These are phyloP conservation scores for Poeciliopsis infans DNA, from an alignment of 2,797 vertebrate species.

Conservation along the genomic window DNA sequence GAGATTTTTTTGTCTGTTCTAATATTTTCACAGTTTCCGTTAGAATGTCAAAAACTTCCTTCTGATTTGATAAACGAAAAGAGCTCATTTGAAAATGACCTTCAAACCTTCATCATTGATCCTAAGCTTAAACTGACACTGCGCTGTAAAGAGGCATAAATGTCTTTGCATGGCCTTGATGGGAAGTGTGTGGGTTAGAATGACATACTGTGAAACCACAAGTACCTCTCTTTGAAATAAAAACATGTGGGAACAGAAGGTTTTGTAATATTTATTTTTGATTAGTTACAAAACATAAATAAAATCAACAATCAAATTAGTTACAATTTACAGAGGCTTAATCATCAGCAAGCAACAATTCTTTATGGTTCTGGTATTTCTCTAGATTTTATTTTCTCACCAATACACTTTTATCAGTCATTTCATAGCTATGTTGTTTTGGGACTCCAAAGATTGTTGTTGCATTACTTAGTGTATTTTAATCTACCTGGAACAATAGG, in stretches of 20 bases:
- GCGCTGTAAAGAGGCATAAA: background rate
- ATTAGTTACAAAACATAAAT: constrained; percentile 89
- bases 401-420: constrained; percentile 66
- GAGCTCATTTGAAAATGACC: background rate
- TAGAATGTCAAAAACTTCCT: background rate
- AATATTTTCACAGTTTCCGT: background rate
- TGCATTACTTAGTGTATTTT: constrained; percentile 29
- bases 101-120: background rate
- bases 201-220: constrained; percentile 58
- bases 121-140: background rate
- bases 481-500: constrained; percentile 26
- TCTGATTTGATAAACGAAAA: background rate
- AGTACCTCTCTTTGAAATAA: constrained; percentile 45
- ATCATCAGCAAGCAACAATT: constrained; percentile 80
- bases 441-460: constrained; percentile 58
- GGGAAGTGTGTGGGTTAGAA: background rate
- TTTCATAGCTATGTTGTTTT: constrained; percentile 70
- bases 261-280: constrained; percentile 76
- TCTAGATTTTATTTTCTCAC: constrained; percentile 49
- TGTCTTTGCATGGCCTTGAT: background rate
- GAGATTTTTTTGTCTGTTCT: background rate
- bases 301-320: constrained; percentile 85
- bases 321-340: constrained; percentile 83
- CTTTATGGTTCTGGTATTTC: constrained; percentile 55
- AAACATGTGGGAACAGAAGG: constrained; percentile 46